phyloP scores from a whole-genome alignment of 1,140 invertebrate genomes.

The Harpegnathos saltator region DNA sequence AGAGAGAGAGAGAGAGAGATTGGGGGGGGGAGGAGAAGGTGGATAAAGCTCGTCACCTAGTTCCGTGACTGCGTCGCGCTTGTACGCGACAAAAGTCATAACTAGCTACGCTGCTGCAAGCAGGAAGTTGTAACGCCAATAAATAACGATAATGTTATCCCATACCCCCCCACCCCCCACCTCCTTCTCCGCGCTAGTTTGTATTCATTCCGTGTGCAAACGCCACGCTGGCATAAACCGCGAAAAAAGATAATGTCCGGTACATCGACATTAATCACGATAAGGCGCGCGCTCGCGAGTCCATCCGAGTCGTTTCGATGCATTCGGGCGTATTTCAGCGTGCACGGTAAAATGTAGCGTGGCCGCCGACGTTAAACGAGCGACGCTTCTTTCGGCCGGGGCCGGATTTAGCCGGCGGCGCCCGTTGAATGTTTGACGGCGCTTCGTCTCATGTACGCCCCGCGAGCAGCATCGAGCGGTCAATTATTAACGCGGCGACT shows the following conservation, averaged over 20 bases:
- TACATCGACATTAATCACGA: constrained; percentile 60
- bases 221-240: background rate
- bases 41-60: constrained; percentile 48
- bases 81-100: constrained; percentile 65
- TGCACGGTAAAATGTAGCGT: constrained; percentile 33
- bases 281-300: constrained; percentile 37
- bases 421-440: too few relatives aligned
- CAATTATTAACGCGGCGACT: too few relatives aligned
- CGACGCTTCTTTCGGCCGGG: too few relatives aligned
- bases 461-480: too few relatives aligned
- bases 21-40: too few relatives aligned
- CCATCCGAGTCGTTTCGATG: constrained; percentile 56
- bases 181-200: constrained; percentile 34
- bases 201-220: constrained; percentile 55
- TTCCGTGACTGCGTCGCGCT: constrained; percentile 10
- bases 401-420: too few relatives aligned
- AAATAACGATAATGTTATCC: constrained; percentile 71
- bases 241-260: constrained; percentile 43
- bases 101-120: constrained; percentile 30
- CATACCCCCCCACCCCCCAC: too few relatives aligned
- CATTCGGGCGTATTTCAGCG: constrained; percentile 47
- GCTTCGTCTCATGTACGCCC: too few relatives aligned
- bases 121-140: constrained; percentile 49
- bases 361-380: too few relatives aligned
- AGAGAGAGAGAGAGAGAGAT: too few relatives aligned